phyloP scores from a whole-genome alignment of 2,113 vertebrate genomes.

The Heterochromis multidens region DNA sequence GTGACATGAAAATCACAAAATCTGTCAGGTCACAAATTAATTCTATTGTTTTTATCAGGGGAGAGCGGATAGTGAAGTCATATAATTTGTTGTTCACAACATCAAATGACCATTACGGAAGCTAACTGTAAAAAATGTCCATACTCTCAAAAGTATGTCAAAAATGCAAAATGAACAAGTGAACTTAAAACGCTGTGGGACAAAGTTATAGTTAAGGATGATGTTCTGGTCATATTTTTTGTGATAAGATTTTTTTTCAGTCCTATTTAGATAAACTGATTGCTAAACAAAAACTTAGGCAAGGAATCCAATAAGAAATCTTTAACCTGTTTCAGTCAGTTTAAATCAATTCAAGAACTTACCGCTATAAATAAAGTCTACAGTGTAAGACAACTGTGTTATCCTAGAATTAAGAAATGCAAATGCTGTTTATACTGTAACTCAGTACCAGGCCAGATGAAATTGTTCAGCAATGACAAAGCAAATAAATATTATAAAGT shows the following conservation, averaged over 20 bases:
- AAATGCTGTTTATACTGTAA: background rate
- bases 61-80: background rate
- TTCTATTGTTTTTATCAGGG: background rate
- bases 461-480: background rate
- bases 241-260: background rate
- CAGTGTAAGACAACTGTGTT: background rate
- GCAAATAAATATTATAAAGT: background rate
- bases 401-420: background rate
- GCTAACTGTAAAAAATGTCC: too few relatives aligned
- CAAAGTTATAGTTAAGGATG: background rate
- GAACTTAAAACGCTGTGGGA: too few relatives aligned
- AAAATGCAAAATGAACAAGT: too few relatives aligned
- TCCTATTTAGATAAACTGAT: background rate
- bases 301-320: background rate
- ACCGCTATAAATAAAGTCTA: background rate
- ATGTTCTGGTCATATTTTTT: background rate
- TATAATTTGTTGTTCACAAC: background rate
- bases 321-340: background rate
- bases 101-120: background rate
- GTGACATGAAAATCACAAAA: background rate
- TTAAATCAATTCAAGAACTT: background rate
- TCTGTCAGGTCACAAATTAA: background rate
- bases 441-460: background rate
- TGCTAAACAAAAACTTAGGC: background rate
- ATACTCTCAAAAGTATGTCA: too few relatives aligned